Percentiles rank a stretch among this genome's conserved stretches.
These are phyloP conservation scores for Chironomus tentans DNA, from an alignment of 2,888 invertebrate species.

Conservation along the genomic window DNA sequence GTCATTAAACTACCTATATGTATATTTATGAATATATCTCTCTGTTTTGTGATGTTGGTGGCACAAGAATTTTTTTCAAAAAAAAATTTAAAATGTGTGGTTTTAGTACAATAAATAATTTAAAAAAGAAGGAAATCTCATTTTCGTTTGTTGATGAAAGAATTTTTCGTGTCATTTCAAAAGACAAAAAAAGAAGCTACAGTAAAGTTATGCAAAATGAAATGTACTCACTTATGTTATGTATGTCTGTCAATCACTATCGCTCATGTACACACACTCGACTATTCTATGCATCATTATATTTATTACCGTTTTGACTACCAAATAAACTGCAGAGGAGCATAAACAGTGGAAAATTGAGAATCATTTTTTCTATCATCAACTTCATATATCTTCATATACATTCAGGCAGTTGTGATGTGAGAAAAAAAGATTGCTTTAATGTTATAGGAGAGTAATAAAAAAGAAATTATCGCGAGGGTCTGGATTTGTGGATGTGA, in stretches of 20 bases:
- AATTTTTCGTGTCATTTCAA: not conserved
- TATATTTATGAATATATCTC: not conserved
- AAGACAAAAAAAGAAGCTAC: not conserved
- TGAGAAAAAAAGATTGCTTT: not conserved
- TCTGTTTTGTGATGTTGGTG: not conserved
- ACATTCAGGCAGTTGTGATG: not conserved
- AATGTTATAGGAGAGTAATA: not conserved
- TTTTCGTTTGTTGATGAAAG: not conserved
- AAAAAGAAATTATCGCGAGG: no score
- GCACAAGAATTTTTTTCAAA: not conserved
- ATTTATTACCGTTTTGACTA: conserved; percentile 21
- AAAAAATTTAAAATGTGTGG: not conserved
- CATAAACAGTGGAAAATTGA: conserved; percentile 16
- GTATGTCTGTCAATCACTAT: not conserved
- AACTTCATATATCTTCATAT: not conserved
- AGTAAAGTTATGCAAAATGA: not conserved
- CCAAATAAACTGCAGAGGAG: not conserved
- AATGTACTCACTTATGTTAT: not conserved
- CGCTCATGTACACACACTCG: not conserved
- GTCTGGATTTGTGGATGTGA: no score
- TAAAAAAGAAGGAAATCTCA: not conserved
- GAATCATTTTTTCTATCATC: conserved; percentile 22
- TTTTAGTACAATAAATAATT: not conserved
- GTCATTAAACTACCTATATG: conserved; percentile 17
- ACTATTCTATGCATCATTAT: conserved; percentile 6